A percentile compares a stretch with the other conserved stretches of the same genome.
Conservation (phyloP, 2,888 invertebrate species). For the Eilema depressum region DNA sequence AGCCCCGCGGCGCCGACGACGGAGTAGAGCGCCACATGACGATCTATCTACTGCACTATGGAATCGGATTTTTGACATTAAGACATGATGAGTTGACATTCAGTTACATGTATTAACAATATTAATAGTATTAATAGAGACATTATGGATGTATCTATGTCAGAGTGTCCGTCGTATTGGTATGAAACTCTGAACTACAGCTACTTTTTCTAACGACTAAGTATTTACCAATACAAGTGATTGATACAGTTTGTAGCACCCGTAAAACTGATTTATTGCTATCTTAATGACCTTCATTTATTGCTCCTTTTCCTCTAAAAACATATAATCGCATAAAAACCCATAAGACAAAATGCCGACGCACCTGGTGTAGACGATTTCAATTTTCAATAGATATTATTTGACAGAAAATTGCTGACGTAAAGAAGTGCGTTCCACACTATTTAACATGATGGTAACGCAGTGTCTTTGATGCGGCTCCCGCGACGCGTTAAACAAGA, state of each 20-base stretch:
- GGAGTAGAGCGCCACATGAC: constrained; percentile 49
- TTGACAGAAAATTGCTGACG: constrained; percentile 25
- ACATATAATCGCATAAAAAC: too few species aligned
- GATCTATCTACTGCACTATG: constrained; percentile 49
- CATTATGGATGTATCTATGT: too few species aligned
- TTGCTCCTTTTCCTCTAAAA: neutral
- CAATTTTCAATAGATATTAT: neutral
- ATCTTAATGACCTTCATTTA: neutral
- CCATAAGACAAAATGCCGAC: neutral
- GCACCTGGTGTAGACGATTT: neutral
- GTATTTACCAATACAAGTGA: too few species aligned
- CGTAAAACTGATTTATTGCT: too few species aligned
- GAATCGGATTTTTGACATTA: constrained; percentile 32
- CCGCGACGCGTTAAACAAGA: constrained; percentile 80
- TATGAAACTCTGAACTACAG: too few species aligned
- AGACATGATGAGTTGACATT: too few species aligned
- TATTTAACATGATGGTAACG: constrained; percentile 59
- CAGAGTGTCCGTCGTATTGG: too few species aligned
- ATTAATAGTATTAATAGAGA: too few species aligned
- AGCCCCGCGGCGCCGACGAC: constrained; percentile 67
- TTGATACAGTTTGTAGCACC: too few species aligned
- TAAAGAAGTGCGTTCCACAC: constrained; percentile 60
- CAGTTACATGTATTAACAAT: neutral
- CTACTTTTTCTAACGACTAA: too few species aligned
- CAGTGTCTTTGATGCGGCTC: constrained; percentile 74